phyloP scores from a whole-genome alignment of 2,888 invertebrate species.

The Salpingus planirostris region DNA sequence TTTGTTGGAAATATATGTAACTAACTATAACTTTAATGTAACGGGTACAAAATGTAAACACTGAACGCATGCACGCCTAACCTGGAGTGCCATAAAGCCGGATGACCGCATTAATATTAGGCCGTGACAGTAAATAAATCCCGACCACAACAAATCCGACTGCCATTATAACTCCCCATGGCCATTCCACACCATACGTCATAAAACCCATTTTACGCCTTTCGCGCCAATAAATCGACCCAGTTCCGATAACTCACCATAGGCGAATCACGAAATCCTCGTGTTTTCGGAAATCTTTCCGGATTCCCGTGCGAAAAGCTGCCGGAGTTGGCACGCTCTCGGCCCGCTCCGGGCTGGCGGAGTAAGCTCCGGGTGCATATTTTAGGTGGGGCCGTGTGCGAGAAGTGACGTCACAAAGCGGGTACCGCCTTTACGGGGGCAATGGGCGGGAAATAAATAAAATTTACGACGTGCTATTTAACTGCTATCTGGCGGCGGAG shows the following conservation, averaged over 20 bases:
- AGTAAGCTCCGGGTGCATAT: slow-evolving; percentile 5
- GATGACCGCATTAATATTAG: slow-evolving; percentile 8
- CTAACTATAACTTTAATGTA: slow-evolving; percentile 3
- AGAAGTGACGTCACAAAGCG: slow-evolving; percentile 40
- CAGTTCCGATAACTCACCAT: too few relatives aligned
- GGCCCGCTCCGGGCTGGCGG: not conserved
- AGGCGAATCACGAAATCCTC: too few relatives aligned
- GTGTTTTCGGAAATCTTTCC: too few relatives aligned
- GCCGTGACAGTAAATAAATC: slow-evolving; percentile 4
- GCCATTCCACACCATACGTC: too few relatives aligned
- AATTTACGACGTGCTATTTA: slow-evolving; percentile 46
- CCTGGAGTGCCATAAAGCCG: slow-evolving; percentile 10
- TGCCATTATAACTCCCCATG: too few relatives aligned
- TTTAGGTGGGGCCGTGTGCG: slow-evolving; percentile 28
- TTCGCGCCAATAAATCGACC: slow-evolving; percentile 13
- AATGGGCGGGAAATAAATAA: slow-evolving; percentile 51
- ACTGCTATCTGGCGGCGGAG: slow-evolving; percentile 49
- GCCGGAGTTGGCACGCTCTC: too few relatives aligned
- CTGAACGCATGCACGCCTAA: slow-evolving; percentile 4
- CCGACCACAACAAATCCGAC: not conserved
- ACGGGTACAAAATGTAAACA: slow-evolving; percentile 7
- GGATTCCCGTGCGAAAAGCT: too few relatives aligned
- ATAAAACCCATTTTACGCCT: slow-evolving; percentile 21
- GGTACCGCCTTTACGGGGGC: slow-evolving; percentile 48
- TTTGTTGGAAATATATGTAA: slow-evolving; percentile 5